A percentile compares a stretch with the other conserved stretches of the same genome.
phyloP scores from a whole-genome alignment of 2,797 vertebrate genomes.

The Siniperca obscura region DNA sequence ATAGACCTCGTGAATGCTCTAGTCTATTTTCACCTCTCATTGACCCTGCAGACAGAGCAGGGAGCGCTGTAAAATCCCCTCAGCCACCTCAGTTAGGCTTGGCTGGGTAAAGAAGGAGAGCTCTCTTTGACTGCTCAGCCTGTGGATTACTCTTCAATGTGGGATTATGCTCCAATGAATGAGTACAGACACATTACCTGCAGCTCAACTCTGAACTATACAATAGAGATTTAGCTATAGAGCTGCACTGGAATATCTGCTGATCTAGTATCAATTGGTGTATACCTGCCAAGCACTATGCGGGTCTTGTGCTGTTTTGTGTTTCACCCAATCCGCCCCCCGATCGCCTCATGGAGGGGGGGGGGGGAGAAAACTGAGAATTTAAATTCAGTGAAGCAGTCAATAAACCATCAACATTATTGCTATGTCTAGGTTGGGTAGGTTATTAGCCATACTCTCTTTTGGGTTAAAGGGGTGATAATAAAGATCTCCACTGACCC shows the following conservation, averaged over 20 bases:
- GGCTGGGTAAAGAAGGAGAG: conserved; percentile 76
- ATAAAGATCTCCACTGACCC: conserved; percentile 25
- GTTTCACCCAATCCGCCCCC: conserved; percentile 9
- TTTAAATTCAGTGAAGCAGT: conserved; percentile 42
- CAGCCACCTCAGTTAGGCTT: conserved; percentile 75
- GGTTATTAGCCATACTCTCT: conserved; percentile 26
- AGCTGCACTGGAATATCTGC: conserved; percentile 68
- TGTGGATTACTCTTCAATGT: conserved; percentile 84
- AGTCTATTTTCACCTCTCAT: conserved; percentile 66
- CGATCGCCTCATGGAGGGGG: background rate
- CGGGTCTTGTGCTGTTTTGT: conserved; percentile 18
- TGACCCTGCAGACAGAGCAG: conserved; percentile 73
- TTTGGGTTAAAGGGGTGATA: conserved; percentile 21
- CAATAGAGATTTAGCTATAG: conserved; percentile 69
- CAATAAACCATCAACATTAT: conserved; percentile 56
- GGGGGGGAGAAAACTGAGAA: conserved; percentile 33
- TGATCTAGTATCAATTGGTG: conserved; percentile 62
- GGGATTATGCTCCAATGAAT: conserved; percentile 83
- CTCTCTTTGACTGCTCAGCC: conserved; percentile 79
- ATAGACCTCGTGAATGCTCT: conserved; percentile 33
- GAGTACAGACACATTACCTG: conserved; percentile 78
- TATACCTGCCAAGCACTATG: conserved; percentile 14
- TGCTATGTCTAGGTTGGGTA: conserved; percentile 13
- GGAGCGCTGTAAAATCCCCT: conserved; percentile 62
- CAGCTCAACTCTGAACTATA: conserved; percentile 70